Percentiles rank a stretch among this genome's conserved stretches.
Conservation (phyloP, 2,113 vertebrate genomes). For the Nesospiza acunhae region DNA sequence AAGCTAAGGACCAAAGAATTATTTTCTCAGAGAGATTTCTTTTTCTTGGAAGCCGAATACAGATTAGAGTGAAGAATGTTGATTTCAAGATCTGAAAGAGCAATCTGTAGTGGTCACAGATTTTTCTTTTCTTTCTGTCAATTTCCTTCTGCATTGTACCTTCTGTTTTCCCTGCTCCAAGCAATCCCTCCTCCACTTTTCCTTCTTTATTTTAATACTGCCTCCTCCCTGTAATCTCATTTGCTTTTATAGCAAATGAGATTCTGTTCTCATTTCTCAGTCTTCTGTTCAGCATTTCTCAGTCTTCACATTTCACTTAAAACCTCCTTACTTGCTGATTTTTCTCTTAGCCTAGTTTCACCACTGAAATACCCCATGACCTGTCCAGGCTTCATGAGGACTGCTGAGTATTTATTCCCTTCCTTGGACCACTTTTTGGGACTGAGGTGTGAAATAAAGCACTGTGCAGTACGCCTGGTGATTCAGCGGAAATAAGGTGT, state of each 20-base stretch:
- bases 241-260: background rate
- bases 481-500: background rate
- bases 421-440: background rate
- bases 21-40: background rate
- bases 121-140: background rate
- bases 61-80: background rate
- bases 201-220: background rate
- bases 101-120: background rate
- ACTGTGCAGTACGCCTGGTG: background rate
- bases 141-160: background rate
- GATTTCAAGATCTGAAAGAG: background rate
- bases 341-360: background rate
- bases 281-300: background rate
- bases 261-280: too few relatives aligned
- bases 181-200: background rate
- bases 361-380: background rate
- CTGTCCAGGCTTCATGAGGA: background rate
- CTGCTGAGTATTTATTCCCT: background rate
- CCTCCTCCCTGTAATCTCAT: background rate
- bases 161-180: background rate
- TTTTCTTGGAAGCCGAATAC: background rate
- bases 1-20: background rate
- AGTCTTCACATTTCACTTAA: background rate
- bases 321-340: background rate
- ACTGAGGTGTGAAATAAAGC: background rate